Base-by-base conservation (phyloP, 1,140 invertebrate species). In the Armadillidium nasatum region DNA sequence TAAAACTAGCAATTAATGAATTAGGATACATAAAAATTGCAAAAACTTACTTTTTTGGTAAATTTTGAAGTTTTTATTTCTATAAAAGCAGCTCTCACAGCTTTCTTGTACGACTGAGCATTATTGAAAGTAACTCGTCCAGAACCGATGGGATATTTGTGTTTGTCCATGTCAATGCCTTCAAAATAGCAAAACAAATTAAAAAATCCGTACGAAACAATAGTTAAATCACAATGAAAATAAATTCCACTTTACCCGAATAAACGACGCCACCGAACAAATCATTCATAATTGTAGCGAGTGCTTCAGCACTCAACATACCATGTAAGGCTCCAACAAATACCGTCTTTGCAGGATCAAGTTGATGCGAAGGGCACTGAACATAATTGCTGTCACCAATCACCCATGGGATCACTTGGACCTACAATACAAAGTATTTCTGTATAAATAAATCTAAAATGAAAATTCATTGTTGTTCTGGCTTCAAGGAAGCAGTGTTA, bases 281-380 rank as follows among this genome's bases (percentile, higher is more conserved):
- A 83, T 98, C 94, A 83, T 97, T 91, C 94, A 99, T 97, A 69
- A 99, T 94, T 81, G 89, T 90, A 6, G 94, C 93, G 68, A 99
- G 88, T 0, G 91, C 94, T 83, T 95, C 90, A 33, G 96, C 96
- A 75, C 91, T 95, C 68, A 99, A 87, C 92, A 97, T 95, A 70
- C 97, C 97, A 85, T 99, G 97, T 66, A 99, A 86, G 67, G 95
- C 96, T 44, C 97, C 97, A 69, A 99, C 96, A 86, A 99, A 99
- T 71, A 99, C 94, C 0, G 94, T 97, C 83, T 93, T 93, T 7
- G 88, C 87, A 0, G 93, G 90, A 86, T 96, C 93, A 79, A 96
- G 87, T 83, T 94, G 94, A 80, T 92, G 91, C 0, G 91, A 91
- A 13, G 90, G 89, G 50, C 91, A 91, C 76, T 90, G 89, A 11